Base-by-base conservation (phyloP, 1,140 invertebrate species). In the Spodoptera litura region DNA sequence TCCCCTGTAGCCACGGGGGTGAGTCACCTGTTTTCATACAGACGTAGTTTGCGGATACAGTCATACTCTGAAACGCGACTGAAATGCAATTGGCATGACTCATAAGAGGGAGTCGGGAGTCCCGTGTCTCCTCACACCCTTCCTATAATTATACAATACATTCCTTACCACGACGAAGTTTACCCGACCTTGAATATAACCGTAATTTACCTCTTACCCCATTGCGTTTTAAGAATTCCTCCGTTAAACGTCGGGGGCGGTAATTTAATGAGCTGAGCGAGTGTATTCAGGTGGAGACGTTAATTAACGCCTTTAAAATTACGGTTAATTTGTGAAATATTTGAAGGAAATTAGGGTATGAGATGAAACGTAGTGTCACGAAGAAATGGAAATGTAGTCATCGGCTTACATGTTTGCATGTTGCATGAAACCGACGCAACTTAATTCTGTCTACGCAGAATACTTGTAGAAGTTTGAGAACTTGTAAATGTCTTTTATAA, bases 141-240 rank as follows among this genome's bases (percentile, higher is more conserved):
- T 31, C 64, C 62, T 44, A 78, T 78, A 70, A 78, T 78, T 78
- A 70, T 70, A 78, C 62, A 78, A 76, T 78, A 72, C 68, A 78
- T 78, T 72, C 68, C 77, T 77, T 52, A 4, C 61, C 62, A 13
- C 35, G n/a, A 1, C 20, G 35, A 31, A 71, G 55, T 70, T 78
- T 75, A 82, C 56, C 71, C 85, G 85, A 87, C 88, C 90, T 91
- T 90, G 90, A 87, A 81, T 78, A 87, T 84, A 62, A 77, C 75
- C 62, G 75, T 87, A 86, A 85, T 85, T 85, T 83, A 82, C 38
- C 64, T 74, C 68, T 68, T 74, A 64, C 76, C 71, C 59, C 64
- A 56, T 76, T 78, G 81, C 84, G 75, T 84, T 87, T 84, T 85
- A 86, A 83, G 84, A 88, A 87, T 89, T 85, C 79, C 82, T 66